These are phyloP conservation scores for Calameuta filiformis DNA, from an alignment of 2,888 invertebrate genomes.

Conservation along the genomic window DNA sequence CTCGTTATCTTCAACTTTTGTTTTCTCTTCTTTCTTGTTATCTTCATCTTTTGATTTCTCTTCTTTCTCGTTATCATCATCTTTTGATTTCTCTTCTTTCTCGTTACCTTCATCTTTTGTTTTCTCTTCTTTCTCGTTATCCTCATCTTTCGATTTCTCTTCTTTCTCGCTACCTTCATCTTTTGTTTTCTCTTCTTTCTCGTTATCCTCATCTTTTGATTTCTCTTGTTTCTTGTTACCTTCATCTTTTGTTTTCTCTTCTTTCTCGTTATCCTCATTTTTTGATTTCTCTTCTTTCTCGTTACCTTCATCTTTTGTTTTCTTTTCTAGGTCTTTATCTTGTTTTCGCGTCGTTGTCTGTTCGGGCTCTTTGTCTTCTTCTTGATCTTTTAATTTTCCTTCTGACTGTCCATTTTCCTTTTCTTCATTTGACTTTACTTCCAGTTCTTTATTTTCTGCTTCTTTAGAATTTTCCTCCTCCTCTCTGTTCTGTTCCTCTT, in stretches of 20 bases:
- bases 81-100: too few relatives aligned
- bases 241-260: too few relatives aligned
- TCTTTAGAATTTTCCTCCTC: constrained; percentile 15
- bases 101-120: too few relatives aligned
- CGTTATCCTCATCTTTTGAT: too few relatives aligned
- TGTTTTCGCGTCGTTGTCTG: constrained; percentile 16
- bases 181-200: constrained; percentile 1
- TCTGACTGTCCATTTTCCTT: neutral
- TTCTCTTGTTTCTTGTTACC: too few relatives aligned
- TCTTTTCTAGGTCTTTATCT: constrained; percentile 18
- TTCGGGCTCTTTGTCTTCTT: constrained; percentile 12
- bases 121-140: too few relatives aligned
- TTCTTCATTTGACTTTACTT: neutral
- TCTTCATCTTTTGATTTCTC: neutral
- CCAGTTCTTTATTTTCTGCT: neutral
- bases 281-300: neutral
- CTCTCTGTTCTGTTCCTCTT: neutral
- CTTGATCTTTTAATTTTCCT: neutral
- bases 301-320: neutral
- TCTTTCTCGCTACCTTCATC: neutral
- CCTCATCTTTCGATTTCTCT: too few relatives aligned
- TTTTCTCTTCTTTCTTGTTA: neutral
- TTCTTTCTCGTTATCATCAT: neutral
- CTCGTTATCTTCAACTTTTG: too few relatives aligned
- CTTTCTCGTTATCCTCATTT: too few relatives aligned